Evolutionary conservation across 2,797 vertebrate genomes (phyloP).

Genomic region (Coluber constrictor): DNA sequence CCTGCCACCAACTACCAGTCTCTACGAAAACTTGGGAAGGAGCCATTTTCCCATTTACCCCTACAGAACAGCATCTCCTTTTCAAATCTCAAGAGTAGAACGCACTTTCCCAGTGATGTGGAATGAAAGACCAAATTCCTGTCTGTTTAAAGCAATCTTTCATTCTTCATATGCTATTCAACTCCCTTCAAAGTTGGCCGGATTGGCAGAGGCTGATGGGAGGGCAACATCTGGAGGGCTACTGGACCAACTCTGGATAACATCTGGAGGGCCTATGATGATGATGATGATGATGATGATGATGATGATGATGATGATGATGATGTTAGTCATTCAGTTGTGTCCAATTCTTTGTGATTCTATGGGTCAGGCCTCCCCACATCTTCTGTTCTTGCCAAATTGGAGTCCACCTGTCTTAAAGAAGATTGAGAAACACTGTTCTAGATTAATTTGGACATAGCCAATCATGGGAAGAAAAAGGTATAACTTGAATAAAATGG

Average conservation of each 20-base stretch:
- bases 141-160: background rate
- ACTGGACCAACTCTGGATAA: background rate
- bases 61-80: background rate
- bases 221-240: background rate
- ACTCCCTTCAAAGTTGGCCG: background rate
- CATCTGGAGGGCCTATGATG: background rate
- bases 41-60: constrained; percentile 10
- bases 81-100: background rate
- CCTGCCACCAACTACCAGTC: background rate
- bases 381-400: background rate
- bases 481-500: background rate
- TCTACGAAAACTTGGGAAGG: background rate
- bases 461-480: background rate
- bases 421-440: background rate
- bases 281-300: background rate
- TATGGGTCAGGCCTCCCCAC: background rate
- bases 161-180: background rate
- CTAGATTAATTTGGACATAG: background rate
- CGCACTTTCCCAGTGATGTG: background rate
- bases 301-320: background rate
- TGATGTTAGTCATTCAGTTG: background rate
- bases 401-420: background rate
- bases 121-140: background rate
- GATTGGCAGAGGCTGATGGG: background rate
- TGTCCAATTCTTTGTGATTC: background rate